Evolutionary conservation across 2,113 vertebrate species (phyloP), one percentile per base, ranked within the genome.

Genomic region (Gymnocephalus cernua): DNA sequence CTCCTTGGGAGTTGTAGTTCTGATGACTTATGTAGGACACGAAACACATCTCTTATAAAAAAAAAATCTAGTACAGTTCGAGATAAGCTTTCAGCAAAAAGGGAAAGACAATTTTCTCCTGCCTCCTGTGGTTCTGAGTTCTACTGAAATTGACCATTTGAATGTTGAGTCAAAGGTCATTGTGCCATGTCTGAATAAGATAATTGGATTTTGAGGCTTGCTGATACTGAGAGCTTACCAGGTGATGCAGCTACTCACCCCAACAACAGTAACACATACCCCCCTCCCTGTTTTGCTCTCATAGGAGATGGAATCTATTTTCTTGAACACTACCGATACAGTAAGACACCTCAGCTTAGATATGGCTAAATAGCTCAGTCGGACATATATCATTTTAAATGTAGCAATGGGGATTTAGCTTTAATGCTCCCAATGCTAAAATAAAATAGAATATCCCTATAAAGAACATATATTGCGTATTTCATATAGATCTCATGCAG

Each of bases 1-100:
- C 87, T 92, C 88, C 92, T 91, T 91, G 92, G 93, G 91, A 93
- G 90, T 92, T 93, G 91, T 92, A 91, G 89, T 91, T 90, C 86
- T 83, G 87, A 90, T 93, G 90, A 91, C 89, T 91, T 91, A 89
- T 86, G 86, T 73, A 80, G 86, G 90, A 84, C 87, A 88, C 87
- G 78, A 90, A 90, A 87, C 78, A 87, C 77, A 89, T 86, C 76
- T 79, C 83, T 83, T 67, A 67, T 81, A 32, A 32, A 32, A 41
- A 56, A 86, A 90, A 88, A 91, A 90, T 78, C 83, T 15, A 86
- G 76, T 27, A 35, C 77, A 27, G 74, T 78, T 87, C 47, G 41
- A 86, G 90, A 87, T 88, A 83, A 93, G 89, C 86, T 74, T 54
- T 66, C 56, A 45, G 77, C 80, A 65, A 81, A 68, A 77, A 41